Evolutionary conservation across 2,113 vertebrate genomes (phyloP), one percentile per base, ranked within the genome.

Genomic region (Xenopus tropicalis): DNA sequence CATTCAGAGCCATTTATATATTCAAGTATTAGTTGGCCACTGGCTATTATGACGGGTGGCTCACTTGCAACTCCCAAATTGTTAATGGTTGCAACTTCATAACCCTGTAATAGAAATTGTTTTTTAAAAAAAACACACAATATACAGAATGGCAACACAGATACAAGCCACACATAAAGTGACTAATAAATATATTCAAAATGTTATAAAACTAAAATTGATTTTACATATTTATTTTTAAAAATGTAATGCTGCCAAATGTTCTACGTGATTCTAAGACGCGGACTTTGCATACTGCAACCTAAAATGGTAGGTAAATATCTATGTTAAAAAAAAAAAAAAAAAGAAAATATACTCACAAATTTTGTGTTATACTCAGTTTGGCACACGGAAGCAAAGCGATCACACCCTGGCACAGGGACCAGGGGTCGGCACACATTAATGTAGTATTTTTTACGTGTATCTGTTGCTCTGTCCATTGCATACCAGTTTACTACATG

Each of bases 361-460:
- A 71, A 51, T 6, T 77, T 51, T 0, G 1, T 85, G 0, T 13
- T 74, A 11, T 93, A 95, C 5, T 86, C 82, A 85, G 92, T 92
- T 88, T 98, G 91, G 63, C 97, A 99, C 43, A 91, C 90, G 0
- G 96, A 91, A 0, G 96, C 90, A 0, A 84, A 83, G 0, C 90
- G 91, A 77, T 95, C 94, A 0, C 97, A 98, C 70, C 95, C 96
- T 0, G 72, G 76, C 12, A 97, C 89, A 0, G 90, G 83, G 25
- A 83, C 87, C 77, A 99, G 83, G 0, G 96, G 93, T 0, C 92
- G 93, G 37, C 97, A 99, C 20, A 98, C 80, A 0, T 97, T 99
- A 77, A 99, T 92, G 85, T 98, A 95, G 79, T 98, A 99, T 54
- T 95, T 96, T 78, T 83, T 94, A 3, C 79, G 80, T 1, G 0